Percentiles rank a stretch among this genome's conserved stretches.
Evolutionary conservation across 2,113 vertebrate genomes (phyloP).

Genomic region (Nerophis ophidion): DNA sequence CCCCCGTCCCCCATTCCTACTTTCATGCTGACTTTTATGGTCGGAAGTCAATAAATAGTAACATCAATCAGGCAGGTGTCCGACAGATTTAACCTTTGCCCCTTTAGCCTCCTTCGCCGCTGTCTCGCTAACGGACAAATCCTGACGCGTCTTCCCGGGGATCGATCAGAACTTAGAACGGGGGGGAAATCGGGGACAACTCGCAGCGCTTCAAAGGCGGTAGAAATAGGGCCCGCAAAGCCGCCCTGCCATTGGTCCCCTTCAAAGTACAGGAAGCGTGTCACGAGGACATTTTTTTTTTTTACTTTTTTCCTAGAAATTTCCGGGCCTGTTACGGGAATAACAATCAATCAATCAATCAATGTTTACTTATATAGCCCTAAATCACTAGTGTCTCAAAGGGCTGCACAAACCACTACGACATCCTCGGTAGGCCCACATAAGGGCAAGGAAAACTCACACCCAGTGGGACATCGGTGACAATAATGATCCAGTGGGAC

Average conservation of each 20-base stretch:
- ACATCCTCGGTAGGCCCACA: too few relatives aligned
- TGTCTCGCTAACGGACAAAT: slow-evolving; percentile 22
- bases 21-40: slow-evolving; percentile 51
- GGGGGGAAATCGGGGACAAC: not conserved
- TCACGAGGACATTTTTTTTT: slow-evolving; percentile 67
- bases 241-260: slow-evolving; percentile 70
- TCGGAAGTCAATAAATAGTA: slow-evolving; percentile 27
- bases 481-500: too few relatives aligned
- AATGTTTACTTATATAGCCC: too few relatives aligned
- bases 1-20: slow-evolving; percentile 66
- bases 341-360: too few relatives aligned
- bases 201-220: slow-evolving; percentile 61
- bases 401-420: too few relatives aligned
- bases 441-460: too few relatives aligned
- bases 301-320: slow-evolving; percentile 63
- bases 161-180: slow-evolving; percentile 28
- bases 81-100: not conserved
- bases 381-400: too few relatives aligned
- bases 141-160: slow-evolving; percentile 24
- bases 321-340: slow-evolving; percentile 62
- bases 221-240: slow-evolving; percentile 62
- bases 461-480: too few relatives aligned
- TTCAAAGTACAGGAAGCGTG: slow-evolving; percentile 80
- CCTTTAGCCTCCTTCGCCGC: not conserved
- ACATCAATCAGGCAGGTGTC: slow-evolving; percentile 47